A percentile compares a stretch with the other conserved stretches of the same genome.
Conservation (phyloP, 2,888 invertebrate genomes). For the Diadegma fenestrale region DNA sequence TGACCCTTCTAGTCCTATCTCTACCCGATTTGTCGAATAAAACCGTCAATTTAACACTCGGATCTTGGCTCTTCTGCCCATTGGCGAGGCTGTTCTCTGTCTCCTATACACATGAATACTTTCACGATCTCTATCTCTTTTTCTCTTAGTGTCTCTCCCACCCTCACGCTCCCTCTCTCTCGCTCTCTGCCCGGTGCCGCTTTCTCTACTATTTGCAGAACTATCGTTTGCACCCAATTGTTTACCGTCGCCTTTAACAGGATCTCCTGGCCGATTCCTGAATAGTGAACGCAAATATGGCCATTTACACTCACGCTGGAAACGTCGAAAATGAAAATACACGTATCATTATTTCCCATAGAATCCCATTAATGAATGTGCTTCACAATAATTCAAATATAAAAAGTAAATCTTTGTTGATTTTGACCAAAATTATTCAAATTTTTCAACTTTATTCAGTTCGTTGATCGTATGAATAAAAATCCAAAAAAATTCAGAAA, state of each 20-base stretch:
- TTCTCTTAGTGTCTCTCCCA: slow-evolving; percentile 20
- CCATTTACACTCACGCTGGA: slow-evolving; percentile 62
- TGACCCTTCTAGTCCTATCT: slow-evolving; percentile 48
- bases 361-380: background rate
- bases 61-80: slow-evolving; percentile 67
- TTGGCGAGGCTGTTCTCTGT: slow-evolving; percentile 46
- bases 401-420: background rate
- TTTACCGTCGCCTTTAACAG: slow-evolving; percentile 67
- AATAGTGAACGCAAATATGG: slow-evolving; percentile 63
- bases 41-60: slow-evolving; percentile 69
- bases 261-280: slow-evolving; percentile 62
- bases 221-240: slow-evolving; percentile 67
- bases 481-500: too few relatives aligned
- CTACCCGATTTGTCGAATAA: slow-evolving; percentile 66
- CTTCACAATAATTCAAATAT: background rate
- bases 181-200: slow-evolving; percentile 6
- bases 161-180: background rate
- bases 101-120: slow-evolving; percentile 37
- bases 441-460: too few relatives aligned
- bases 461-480: too few relatives aligned
- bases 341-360: background rate
- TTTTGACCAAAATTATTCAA: background rate
- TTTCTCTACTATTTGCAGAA: slow-evolving; percentile 57
- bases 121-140: slow-evolving; percentile 35
- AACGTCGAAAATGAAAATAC: slow-evolving; percentile 36